Evolutionary conservation across 2,888 invertebrate genomes (phyloP).

Genomic region (Rosalia funebris): DNA sequence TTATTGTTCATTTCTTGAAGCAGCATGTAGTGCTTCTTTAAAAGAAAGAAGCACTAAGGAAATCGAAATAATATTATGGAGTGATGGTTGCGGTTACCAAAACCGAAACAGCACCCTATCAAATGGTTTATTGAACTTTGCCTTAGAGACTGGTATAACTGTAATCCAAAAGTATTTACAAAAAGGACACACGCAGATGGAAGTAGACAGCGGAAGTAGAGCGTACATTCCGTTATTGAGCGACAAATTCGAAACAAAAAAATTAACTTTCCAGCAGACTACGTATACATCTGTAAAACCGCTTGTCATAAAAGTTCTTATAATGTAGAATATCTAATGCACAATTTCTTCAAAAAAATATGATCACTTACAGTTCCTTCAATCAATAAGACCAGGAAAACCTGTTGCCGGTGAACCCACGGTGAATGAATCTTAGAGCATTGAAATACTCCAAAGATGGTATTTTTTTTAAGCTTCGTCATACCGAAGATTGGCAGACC

Average conservation of each 20-base stretch:
- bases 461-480: slow-evolving; percentile 22
- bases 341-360: slow-evolving; percentile 13
- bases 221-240: slow-evolving; percentile 39
- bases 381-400: slow-evolving; percentile 23
- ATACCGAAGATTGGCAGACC: slow-evolving; percentile 13
- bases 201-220: slow-evolving; percentile 38
- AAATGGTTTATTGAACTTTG: neutral
- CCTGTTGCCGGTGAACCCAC: slow-evolving; percentile 8
- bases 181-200: slow-evolving; percentile 43
- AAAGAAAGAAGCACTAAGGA: too few relatives aligned
- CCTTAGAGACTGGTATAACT: neutral
- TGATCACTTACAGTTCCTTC: slow-evolving; percentile 19
- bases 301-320: slow-evolving; percentile 36
- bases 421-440: slow-evolving; percentile 19
- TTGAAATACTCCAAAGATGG: slow-evolving; percentile 21
- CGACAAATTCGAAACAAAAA: slow-evolving; percentile 30
- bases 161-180: slow-evolving; percentile 37
- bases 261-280: slow-evolving; percentile 41
- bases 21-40: too few relatives aligned
- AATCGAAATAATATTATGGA: too few relatives aligned
- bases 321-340: slow-evolving; percentile 34
- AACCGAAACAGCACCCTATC: neutral
- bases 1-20: too few relatives aligned
- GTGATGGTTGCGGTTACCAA: too few relatives aligned
- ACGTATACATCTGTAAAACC: slow-evolving; percentile 26